Conservation (phyloP, 2,797 vertebrate species). For the Esox lucius region DNA sequence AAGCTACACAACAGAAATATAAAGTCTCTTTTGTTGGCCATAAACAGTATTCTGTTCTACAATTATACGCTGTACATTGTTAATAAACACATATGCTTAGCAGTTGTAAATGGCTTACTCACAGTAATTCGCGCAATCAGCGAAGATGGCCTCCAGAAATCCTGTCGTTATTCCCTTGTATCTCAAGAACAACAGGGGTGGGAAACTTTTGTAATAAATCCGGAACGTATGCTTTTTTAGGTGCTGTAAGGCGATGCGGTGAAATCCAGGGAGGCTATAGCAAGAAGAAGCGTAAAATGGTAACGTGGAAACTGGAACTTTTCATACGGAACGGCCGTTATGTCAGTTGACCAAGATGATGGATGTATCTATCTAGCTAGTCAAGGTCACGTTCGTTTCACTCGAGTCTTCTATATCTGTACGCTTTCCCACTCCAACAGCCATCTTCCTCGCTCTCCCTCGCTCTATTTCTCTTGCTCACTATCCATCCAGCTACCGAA, state of each 20-base stretch:
- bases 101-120: not conserved
- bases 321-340: not conserved
- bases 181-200: not conserved
- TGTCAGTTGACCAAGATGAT: not conserved
- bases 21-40: not conserved
- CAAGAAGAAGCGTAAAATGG: not conserved
- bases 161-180: not conserved
- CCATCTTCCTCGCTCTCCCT: slow-evolving; percentile 46
- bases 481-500: slow-evolving; percentile 13
- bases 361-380: slow-evolving; percentile 16
- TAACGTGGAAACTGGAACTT: not conserved
- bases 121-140: not conserved
- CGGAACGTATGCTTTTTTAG: not conserved
- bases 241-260: not conserved
- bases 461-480: slow-evolving; percentile 10
- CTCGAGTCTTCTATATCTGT: slow-evolving; percentile 22
- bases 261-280: not conserved
- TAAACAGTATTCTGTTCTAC: not conserved
- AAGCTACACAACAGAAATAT: not conserved
- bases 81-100: not conserved
- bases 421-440: slow-evolving; percentile 35
- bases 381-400: slow-evolving; percentile 42
- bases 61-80: not conserved
- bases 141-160: not conserved
- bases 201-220: not conserved